Percentiles rank a stretch among this genome's conserved stretches.
Conservation (phyloP, 2,113 vertebrate genomes). For the Silurus meridionalis region DNA sequence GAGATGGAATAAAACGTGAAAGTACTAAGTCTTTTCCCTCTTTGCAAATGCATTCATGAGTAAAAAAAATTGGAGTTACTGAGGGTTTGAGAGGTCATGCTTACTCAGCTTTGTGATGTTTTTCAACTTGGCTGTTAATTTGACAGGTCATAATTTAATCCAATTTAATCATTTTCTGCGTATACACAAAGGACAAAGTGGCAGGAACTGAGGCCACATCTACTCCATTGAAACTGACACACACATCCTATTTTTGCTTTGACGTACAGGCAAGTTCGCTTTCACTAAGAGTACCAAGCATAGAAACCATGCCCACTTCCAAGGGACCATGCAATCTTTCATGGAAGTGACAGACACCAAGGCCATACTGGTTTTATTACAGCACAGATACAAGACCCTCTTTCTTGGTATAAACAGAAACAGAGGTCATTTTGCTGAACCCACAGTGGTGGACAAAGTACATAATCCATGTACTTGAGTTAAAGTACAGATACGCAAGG, state of each 20-base stretch:
- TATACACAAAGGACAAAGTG: not conserved
- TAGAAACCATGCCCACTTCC: not conserved
- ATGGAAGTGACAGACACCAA: not conserved
- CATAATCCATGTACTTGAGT: no score
- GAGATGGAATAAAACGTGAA: constrained; percentile 9
- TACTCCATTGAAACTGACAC: not conserved
- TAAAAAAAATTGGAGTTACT: not conserved
- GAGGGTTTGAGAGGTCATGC: not conserved
- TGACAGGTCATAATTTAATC: not conserved
- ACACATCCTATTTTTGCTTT: not conserved
- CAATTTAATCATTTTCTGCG: not conserved
- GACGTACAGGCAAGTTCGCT: not conserved
- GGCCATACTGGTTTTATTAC: not conserved
- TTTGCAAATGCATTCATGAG: not conserved
- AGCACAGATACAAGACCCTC: not conserved
- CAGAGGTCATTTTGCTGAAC: not conserved
- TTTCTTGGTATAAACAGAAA: not conserved
- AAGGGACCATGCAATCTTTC: not conserved
- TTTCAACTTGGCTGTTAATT: not conserved
- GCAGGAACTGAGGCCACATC: no score
- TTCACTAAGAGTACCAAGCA: not conserved
- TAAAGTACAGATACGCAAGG: no score
- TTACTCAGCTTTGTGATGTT: not conserved
- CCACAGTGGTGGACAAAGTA: no score
- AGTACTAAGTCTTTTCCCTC: not conserved